Base-by-base conservation (phyloP, 2,797 vertebrate genomes). In the Helarctos malayanus region DNA sequence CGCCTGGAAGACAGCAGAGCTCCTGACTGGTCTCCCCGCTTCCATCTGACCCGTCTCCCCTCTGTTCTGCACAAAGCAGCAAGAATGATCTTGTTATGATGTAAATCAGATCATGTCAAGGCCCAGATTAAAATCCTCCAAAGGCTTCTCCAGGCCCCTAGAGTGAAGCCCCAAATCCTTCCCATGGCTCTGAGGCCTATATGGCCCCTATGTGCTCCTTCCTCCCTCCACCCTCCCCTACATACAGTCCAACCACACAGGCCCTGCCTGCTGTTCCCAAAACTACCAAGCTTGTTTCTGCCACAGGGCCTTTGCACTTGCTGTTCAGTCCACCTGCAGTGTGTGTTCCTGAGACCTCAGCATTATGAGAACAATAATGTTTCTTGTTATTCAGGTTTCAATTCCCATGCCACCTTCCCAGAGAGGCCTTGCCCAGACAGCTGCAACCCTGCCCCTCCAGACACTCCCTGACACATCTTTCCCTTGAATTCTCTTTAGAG, bases 321-420 rank as follows among this genome's bases (percentile, higher is more conserved):
- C 81, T 21, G 9, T 10, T n/a, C 7, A 3, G 18, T 0, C 35
- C 7, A 52, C 38, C 68, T 75, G 63, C 52, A 14, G 32, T 12
- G 29, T 5, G 25, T 6, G 8, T 25, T 27, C 78, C 56, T 27
- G 57, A 68, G 71, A 90, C 63, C 38, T 35, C 76, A n/a, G 78
- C 68, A 12, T 4, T 9, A 49, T 0, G 2, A 47, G n/a, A 6
- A 11, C 38, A 49, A 11, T 47, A 47, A 49, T 9, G 1, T 54
- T 89, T 52, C 59, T 47, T 15, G 21, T 35, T n/a, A 57, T 5
- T 76, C 38, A 14, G n/a, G 38, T 47, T 61, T 49, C 12, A 68
- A 45, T 32, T 32, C 32, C 68, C 45, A 85, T 4, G 21, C 75
- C 52, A 47, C 52, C 49, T 88, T 71, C 38, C 57, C 41, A 47